Evolutionary conservation across 2,888 invertebrate genomes (phyloP).

Genomic region (Pemphredon lugubris): DNA sequence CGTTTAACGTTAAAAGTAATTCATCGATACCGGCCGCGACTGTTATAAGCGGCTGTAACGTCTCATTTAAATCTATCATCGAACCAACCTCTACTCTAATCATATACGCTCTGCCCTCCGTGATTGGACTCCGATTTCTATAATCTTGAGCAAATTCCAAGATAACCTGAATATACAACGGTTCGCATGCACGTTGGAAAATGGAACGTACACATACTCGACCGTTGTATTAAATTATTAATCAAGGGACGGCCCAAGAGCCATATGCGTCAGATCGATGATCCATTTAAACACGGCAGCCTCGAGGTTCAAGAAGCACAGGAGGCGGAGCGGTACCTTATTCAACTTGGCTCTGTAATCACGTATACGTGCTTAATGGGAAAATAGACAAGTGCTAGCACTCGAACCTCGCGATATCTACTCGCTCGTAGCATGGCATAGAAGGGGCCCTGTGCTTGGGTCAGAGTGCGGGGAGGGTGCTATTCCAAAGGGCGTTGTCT

Average conservation of each 20-base stretch:
- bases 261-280: slow-evolving; percentile 57
- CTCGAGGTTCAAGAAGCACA: slow-evolving; percentile 41
- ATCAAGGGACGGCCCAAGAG: slow-evolving; percentile 41
- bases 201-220: slow-evolving; percentile 6
- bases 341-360: slow-evolving; percentile 64
- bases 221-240: slow-evolving; percentile 53
- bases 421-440: slow-evolving; percentile 35
- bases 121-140: slow-evolving; percentile 5
- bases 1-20: no score
- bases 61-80: background rate
- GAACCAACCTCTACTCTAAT: slow-evolving; percentile 9
- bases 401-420: slow-evolving; percentile 62
- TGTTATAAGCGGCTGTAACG: no score
- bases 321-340: slow-evolving; percentile 27
- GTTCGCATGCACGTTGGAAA: slow-evolving; percentile 9
- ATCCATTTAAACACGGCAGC: slow-evolving; percentile 53
- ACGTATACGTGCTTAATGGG: slow-evolving; percentile 70
- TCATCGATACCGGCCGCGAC: no score
- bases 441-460: slow-evolving; percentile 30
- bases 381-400: slow-evolving; percentile 70
- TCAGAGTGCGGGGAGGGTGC: slow-evolving; percentile 37
- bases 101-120: slow-evolving; percentile 29
- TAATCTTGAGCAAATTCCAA: slow-evolving; percentile 31
- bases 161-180: slow-evolving; percentile 1
- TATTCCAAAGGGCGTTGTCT: slow-evolving; percentile 63